Conservation (phyloP, 2,888 invertebrate genomes). For the Hemicrepidius hirtus region DNA sequence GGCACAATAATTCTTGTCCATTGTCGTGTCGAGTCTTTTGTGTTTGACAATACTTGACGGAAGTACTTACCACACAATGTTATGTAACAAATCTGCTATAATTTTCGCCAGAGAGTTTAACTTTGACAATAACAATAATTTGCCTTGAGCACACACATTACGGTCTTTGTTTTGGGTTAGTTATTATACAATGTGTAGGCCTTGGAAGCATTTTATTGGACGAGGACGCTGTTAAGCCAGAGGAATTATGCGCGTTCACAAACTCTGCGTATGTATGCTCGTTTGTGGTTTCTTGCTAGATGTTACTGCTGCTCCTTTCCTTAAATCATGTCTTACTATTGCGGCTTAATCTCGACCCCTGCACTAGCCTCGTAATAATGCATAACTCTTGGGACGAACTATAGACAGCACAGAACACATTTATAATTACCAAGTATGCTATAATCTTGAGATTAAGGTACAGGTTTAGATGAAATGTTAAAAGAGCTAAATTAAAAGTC, state of each 20-base stretch:
- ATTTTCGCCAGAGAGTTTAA: conserved; percentile 54
- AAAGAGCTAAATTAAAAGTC: too few species aligned
- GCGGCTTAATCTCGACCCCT: conserved; percentile 48
- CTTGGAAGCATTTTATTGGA: conserved; percentile 59
- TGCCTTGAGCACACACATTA: conserved; percentile 57
- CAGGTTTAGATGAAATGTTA: too few species aligned
- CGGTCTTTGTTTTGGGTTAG: conserved; percentile 59
- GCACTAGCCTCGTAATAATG: conserved; percentile 37
- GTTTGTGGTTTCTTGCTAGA: conserved; percentile 55
- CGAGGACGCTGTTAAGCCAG: conserved; percentile 58
- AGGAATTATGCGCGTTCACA: conserved; percentile 61
- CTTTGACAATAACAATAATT: conserved; percentile 62
- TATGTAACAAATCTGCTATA: conserved; percentile 50
- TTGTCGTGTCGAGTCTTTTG: conserved; percentile 37
- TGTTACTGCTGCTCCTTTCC: neutral
- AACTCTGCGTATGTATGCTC: conserved; percentile 55
- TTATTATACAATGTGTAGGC: conserved; percentile 57
- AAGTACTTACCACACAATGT: conserved; percentile 47
- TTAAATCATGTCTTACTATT: conserved; percentile 51
- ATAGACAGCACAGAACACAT: conserved; percentile 26
- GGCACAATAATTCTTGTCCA: conserved; percentile 14
- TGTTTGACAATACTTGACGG: conserved; percentile 47
- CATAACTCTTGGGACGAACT: conserved; percentile 30
- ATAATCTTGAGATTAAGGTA: too few species aligned
- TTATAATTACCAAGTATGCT: neutral